These are phyloP conservation scores for Onychomys torridus DNA, from an alignment of 2,797 vertebrate genomes.

Conservation along the genomic window DNA sequence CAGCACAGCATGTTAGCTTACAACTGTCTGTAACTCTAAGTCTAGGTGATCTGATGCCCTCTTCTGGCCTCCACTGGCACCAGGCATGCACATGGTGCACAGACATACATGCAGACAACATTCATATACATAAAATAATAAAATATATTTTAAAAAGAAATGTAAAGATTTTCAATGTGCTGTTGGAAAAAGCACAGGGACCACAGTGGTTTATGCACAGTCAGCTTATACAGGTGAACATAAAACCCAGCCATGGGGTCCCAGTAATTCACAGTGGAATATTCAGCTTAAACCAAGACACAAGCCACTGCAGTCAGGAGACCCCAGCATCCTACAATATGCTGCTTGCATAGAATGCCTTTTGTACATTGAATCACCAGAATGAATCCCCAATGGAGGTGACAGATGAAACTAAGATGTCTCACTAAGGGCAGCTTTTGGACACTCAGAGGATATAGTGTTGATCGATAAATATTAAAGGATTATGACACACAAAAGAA, in stretches of 20 bases:
- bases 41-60: background rate
- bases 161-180: background rate
- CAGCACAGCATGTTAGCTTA: background rate
- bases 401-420: slow-evolving; percentile 27
- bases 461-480: background rate
- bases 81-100: background rate
- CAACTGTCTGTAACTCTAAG: background rate
- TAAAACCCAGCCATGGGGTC: background rate
- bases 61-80: background rate
- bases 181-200: background rate
- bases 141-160: background rate
- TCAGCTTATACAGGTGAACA: background rate
- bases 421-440: background rate
- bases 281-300: background rate
- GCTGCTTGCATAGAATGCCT: background rate
- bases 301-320: background rate
- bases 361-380: slow-evolving; percentile 7
- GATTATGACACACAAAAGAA: background rate
- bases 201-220: background rate
- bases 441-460: background rate
- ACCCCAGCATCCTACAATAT: background rate
- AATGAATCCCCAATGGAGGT: background rate
- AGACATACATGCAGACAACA: background rate
- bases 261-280: background rate
- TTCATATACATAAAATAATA: too few species aligned